These are phyloP conservation scores for Agrypnia vestita DNA, from an alignment of 1,140 invertebrate species.

Conservation along the genomic window DNA sequence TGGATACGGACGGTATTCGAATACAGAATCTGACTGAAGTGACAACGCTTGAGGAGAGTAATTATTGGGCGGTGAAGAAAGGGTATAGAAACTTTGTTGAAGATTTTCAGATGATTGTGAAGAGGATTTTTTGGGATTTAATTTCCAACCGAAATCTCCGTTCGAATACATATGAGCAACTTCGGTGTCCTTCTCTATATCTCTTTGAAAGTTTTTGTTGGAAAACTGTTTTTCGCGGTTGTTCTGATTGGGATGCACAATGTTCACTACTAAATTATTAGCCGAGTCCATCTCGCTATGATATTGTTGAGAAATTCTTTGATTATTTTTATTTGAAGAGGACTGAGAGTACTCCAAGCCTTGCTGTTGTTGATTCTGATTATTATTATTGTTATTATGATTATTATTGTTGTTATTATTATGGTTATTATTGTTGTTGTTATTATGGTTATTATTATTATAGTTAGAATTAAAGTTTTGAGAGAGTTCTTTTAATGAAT, in stretches of 20 bases:
- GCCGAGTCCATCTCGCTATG: constrained; percentile 47
- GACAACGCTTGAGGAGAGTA: constrained; percentile 43
- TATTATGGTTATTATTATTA: constrained; percentile 32
- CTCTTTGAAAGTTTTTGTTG: constrained; percentile 60
- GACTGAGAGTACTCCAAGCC: constrained; percentile 61
- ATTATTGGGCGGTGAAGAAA: constrained; percentile 62
- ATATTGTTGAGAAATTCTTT: constrained; percentile 37
- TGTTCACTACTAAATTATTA: constrained; percentile 57
- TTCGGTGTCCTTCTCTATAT: constrained; percentile 63
- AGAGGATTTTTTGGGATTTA: constrained; percentile 64
- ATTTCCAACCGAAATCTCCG: constrained; percentile 71
- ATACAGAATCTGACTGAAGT: constrained; percentile 35
- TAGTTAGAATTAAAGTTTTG: constrained; percentile 27
- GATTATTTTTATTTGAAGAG: constrained; percentile 35
- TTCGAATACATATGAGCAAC: constrained; percentile 68
- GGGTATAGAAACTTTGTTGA: constrained; percentile 62
- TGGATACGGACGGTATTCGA: constrained; percentile 58
- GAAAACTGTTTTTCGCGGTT: constrained; percentile 41
- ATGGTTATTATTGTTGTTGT: constrained; percentile 23
- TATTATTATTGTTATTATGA: constrained; percentile 63
- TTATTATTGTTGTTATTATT: constrained; percentile 45
- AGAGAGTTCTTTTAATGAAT: not conserved
- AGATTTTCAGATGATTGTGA: constrained; percentile 60
- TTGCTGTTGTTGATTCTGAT: constrained; percentile 54
- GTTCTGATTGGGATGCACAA: constrained; percentile 45